Evolutionary conservation across 2,113 vertebrate species (phyloP).

Genomic region (Podarcis muralis): DNA sequence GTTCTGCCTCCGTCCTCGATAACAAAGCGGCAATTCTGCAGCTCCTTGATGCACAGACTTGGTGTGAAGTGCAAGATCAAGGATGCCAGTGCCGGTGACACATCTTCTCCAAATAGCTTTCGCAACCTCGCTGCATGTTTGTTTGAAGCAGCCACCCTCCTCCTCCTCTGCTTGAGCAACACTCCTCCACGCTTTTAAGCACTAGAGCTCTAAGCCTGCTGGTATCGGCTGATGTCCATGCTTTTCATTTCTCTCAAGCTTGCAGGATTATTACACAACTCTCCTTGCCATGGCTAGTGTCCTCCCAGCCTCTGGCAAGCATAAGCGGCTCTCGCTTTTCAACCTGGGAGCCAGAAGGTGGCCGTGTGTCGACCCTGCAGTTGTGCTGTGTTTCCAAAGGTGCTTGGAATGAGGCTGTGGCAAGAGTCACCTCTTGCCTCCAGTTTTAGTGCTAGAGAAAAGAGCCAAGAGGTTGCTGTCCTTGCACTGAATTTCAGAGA

Average conservation of each 20-base stretch:
- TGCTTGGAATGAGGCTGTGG: background rate
- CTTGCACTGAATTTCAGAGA: background rate
- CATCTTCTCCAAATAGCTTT: fast-evolving
- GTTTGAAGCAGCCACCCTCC: background rate
- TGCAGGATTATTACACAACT: background rate
- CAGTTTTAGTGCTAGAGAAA: background rate
- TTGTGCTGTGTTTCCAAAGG: background rate
- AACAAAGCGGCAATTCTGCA: background rate
- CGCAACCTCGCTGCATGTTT: background rate
- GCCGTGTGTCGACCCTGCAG: background rate
- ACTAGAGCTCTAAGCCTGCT: background rate
- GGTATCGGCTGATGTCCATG: background rate
- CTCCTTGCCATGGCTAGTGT: background rate
- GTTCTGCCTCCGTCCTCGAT: no score
- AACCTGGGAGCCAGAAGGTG: background rate
- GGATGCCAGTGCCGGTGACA: no score
- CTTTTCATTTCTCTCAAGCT: background rate
- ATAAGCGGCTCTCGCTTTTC: background rate
- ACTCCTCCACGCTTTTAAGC: fast-evolving
- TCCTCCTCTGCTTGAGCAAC: background rate
- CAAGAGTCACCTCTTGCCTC: background rate
- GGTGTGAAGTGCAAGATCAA: fast-evolving
- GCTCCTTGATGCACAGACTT: background rate
- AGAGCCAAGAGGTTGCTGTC: background rate
- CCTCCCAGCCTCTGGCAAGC: background rate